Evolutionary conservation across 92 coral and sea anemone species (phyloP).

Genomic region (Phenganax marumi): DNA sequence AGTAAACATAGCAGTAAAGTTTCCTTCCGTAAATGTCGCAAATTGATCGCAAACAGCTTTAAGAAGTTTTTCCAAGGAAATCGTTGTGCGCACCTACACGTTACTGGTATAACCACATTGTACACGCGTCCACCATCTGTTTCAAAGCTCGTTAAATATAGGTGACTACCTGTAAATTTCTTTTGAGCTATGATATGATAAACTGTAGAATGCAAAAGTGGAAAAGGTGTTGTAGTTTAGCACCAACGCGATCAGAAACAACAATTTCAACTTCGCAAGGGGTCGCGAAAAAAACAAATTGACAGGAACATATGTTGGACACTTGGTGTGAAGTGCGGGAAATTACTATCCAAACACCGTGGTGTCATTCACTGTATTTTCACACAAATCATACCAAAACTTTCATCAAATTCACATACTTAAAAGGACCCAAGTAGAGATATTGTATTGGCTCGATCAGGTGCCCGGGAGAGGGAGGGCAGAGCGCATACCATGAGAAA

Average conservation of each 20-base stretch:
- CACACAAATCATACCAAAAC: slow-evolving; percentile 1
- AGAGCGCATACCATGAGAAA: too few species aligned
- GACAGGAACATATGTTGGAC: slow-evolving; percentile 29
- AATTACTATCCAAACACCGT: slow-evolving; percentile 12
- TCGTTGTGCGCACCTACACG: neutral
- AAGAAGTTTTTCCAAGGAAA: slow-evolving; percentile 1
- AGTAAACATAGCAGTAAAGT: neutral
- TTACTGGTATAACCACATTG: neutral
- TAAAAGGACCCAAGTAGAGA: slow-evolving; percentile 37
- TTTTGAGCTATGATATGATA: neutral
- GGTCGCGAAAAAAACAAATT: slow-evolving; percentile 34
- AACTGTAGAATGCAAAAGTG: neutral
- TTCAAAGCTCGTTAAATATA: neutral
- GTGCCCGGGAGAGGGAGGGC: too few species aligned
- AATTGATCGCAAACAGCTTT: neutral
- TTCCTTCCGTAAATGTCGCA: slow-evolving; percentile 5
- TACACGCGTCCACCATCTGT: slow-evolving; percentile 16
- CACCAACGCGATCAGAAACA: neutral
- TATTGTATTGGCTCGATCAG: neutral
- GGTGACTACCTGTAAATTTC: neutral
- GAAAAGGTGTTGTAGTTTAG: neutral
- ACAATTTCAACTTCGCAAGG: slow-evolving; percentile 24
- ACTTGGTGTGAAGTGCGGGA: slow-evolving; percentile 31
- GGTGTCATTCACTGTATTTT: neutral
- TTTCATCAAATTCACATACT: slow-evolving; percentile 30